Percentiles rank a stretch among this genome's conserved stretches.
Conservation (phyloP, 2,797 vertebrate genomes). For the Enteromius anoplus region DNA sequence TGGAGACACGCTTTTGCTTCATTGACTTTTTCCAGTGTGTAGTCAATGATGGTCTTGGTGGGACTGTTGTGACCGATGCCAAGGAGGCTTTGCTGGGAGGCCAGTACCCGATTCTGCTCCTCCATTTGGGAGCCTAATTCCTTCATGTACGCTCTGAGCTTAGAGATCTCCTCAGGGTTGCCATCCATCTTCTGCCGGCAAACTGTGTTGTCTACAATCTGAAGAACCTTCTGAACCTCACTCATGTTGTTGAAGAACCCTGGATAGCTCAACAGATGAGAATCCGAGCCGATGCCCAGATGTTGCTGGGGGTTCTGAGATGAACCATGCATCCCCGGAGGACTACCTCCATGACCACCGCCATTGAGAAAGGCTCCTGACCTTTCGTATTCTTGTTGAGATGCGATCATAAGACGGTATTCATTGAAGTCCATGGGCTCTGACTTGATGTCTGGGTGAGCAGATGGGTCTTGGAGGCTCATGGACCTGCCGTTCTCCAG, state of each 20-base stretch:
- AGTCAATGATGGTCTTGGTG: slow-evolving; percentile 95
- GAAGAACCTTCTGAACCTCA: slow-evolving; percentile 95
- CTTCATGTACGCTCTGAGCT: slow-evolving; percentile 94
- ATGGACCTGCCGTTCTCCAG: slow-evolving; percentile 91
- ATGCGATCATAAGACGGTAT: slow-evolving; percentile 87
- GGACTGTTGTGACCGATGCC: slow-evolving; percentile 86
- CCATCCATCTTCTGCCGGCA: slow-evolving; percentile 92
- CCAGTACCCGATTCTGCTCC: slow-evolving; percentile 86
- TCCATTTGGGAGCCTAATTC: slow-evolving; percentile 90
- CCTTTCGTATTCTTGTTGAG: slow-evolving; percentile 85
- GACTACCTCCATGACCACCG: slow-evolving; percentile 84
- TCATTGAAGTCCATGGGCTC: slow-evolving; percentile 95
- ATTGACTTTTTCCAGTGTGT: slow-evolving; percentile 93
- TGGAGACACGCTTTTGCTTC: slow-evolving; percentile 94
- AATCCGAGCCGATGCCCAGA: slow-evolving; percentile 87
- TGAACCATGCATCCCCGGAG: slow-evolving; percentile 84
- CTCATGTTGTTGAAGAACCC: slow-evolving; percentile 87
- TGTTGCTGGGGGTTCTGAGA: slow-evolving; percentile 90
- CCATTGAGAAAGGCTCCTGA: slow-evolving; percentile 87
- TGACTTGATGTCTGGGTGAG: slow-evolving; percentile 89
- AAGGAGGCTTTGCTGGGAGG: slow-evolving; percentile 85
- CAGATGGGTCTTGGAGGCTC: slow-evolving; percentile 82
- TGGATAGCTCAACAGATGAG: slow-evolving; percentile 83
- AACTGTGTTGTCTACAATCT: slow-evolving; percentile 96
- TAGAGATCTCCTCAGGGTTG: slow-evolving; percentile 90